These are phyloP conservation scores for Sicus ferrugineus DNA, from an alignment of 2,888 invertebrate genomes.

Conservation along the genomic window DNA sequence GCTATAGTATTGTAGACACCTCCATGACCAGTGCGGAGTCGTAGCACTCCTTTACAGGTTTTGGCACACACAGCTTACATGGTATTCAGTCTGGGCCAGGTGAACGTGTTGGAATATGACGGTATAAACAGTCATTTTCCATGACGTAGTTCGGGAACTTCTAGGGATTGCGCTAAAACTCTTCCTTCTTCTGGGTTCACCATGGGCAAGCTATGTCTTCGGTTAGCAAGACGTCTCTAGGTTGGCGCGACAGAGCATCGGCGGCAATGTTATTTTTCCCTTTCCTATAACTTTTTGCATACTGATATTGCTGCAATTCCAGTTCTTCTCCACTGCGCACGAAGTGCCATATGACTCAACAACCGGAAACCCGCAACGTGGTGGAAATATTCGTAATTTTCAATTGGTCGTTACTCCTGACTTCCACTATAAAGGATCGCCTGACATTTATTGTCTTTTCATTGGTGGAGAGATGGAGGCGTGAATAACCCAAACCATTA, in stretches of 20 bases:
- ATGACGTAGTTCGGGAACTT: not conserved
- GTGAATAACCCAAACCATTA: too few species aligned
- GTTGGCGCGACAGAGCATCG: not conserved
- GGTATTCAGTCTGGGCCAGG: not conserved
- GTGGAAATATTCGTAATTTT: too few species aligned
- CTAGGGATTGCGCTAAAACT: not conserved
- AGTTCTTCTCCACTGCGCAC: too few species aligned
- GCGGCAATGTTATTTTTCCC: not conserved
- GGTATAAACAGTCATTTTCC: conserved; percentile 6
- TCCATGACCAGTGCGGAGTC: conserved; percentile 28
- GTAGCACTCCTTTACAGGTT: conserved; percentile 32
- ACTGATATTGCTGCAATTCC: not conserved
- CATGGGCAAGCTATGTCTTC: not conserved
- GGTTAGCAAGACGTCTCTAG: not conserved
- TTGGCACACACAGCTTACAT: not conserved
- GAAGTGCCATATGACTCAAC: too few species aligned
- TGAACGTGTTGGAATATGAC: not conserved
- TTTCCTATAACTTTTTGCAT: not conserved
- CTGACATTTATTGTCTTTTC: too few species aligned
- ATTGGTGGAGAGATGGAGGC: too few species aligned
- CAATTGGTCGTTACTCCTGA: too few species aligned
- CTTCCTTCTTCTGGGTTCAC: not conserved
- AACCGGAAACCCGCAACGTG: too few species aligned
- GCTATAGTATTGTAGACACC: conserved; percentile 31
- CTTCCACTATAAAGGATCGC: too few species aligned